Percentiles rank a stretch among this genome's conserved stretches.
phyloP scores from a whole-genome alignment of 2,797 vertebrate genomes.

The Astyanax mexicanus region DNA sequence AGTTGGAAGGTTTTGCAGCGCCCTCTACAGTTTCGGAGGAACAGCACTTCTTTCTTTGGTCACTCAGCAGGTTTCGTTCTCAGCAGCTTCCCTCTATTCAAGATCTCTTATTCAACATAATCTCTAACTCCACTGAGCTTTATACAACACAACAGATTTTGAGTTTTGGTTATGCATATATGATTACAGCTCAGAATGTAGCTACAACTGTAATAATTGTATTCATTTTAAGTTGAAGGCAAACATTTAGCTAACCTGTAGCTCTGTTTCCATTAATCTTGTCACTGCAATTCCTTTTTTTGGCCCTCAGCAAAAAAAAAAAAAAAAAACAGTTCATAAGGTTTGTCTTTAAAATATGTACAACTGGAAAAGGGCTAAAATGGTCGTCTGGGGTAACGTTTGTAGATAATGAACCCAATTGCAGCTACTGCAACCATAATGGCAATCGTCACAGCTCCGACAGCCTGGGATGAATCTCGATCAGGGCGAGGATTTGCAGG shows the following conservation, averaged over 20 bases:
- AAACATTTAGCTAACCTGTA: slow-evolving; percentile 37
- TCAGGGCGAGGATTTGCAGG: slow-evolving; percentile 61
- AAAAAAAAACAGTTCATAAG: slow-evolving; percentile 13
- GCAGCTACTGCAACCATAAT: slow-evolving; percentile 53
- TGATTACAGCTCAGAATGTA: slow-evolving; percentile 53
- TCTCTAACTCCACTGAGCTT: neutral
- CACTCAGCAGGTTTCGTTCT: neutral
- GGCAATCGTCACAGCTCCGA: neutral
- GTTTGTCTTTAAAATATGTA: slow-evolving; percentile 61
- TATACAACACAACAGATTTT: slow-evolving; percentile 2
- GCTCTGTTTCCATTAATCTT: neutral
- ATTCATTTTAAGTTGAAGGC: slow-evolving; percentile 28
- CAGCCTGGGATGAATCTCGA: slow-evolving; percentile 53
- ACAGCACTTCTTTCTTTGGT: neutral
- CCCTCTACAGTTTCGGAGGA: neutral
- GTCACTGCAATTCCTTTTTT: slow-evolving; percentile 53
- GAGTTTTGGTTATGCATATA: slow-evolving; percentile 57
- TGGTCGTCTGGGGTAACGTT: slow-evolving; percentile 52
- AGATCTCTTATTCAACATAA: neutral
- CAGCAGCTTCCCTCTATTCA: neutral
- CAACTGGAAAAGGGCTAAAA: slow-evolving; percentile 64
- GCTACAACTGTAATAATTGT: neutral
- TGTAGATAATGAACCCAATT: slow-evolving; percentile 62
- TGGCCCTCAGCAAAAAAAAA: slow-evolving; percentile 65
- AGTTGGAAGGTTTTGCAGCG: neutral